Evolutionary conservation across 2,888 invertebrate genomes (phyloP), one percentile per base, ranked within the genome.

Genomic region (Pediacus dermestoides): DNA sequence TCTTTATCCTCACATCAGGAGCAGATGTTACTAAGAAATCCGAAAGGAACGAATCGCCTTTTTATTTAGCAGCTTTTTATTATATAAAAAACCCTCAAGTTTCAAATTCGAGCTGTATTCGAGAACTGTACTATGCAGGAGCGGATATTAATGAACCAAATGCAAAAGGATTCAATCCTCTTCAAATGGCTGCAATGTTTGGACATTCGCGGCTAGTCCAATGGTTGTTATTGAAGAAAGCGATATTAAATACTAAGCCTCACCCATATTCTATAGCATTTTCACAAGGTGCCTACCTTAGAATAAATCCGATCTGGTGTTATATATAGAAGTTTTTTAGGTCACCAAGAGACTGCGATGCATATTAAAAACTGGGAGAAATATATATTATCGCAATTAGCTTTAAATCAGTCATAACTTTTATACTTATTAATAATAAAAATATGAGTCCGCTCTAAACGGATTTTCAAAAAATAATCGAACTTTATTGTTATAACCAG

Each of bases 171-270:
- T 53, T 55, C 14, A 58, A 56, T 2, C 52, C 64, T 2, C 26
- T 67, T n/a, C 64, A 67, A 42, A 47, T 64, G 34, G 64, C 66
- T 6, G 60, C 63, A 9, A 50, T 50, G 40, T 64, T 63, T 42
- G 65, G 66, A 7, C 63, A 65, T 42, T 55, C 53, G 1, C 27
- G 53, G 1, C 45, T 67, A 6, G 55, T 58, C 2, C 55, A 51
- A 35, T 65, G 65, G 66, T 41, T 63, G 23, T 28, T 62, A 9
- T 22, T 37, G n/a, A 62, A 63, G 44, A 56, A 57, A 4, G 63
- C 60, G 34, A 41, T 45, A 1, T 35, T 15, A 4, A 39, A 28
- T 22, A 34, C 26, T 0, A n/a, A 11, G 8, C 61, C 61, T 1
- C 42, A 54, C 43, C 63, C 63, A 1, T 57, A 54, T 39, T n/a